A percentile compares a stretch with the other conserved stretches of the same genome.
phyloP scores from a whole-genome alignment of 2,888 invertebrate genomes.

The Tenthredo mesomela region DNA sequence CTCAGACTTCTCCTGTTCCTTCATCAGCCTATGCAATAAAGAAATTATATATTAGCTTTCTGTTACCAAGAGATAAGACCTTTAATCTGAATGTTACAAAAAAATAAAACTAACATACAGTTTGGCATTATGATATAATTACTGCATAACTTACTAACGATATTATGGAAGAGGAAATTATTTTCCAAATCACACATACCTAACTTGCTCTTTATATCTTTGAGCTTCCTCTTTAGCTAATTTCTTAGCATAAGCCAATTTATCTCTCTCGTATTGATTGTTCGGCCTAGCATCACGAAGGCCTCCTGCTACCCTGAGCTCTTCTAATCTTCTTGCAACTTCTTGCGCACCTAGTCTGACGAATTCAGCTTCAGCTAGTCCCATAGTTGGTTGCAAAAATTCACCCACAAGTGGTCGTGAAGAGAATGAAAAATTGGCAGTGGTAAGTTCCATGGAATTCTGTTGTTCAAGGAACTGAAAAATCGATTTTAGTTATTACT shows the following conservation, averaged over 20 bases:
- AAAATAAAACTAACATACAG: neutral
- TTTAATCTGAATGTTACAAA: neutral
- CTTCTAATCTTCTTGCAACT: slow-evolving; percentile 86
- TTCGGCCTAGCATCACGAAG: slow-evolving; percentile 78
- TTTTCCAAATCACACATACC: slow-evolving; percentile 65
- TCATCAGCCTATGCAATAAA: slow-evolving; percentile 78
- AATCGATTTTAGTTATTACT: neutral
- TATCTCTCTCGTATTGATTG: slow-evolving; percentile 75
- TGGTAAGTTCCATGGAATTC: slow-evolving; percentile 82
- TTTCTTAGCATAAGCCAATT: slow-evolving; percentile 83
- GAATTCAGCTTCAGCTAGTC: slow-evolving; percentile 84
- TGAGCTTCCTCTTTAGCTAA: slow-evolving; percentile 85
- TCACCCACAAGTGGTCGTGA: slow-evolving; percentile 94
- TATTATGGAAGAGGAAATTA: neutral
- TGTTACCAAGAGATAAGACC: neutral
- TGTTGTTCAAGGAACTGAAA: slow-evolving; percentile 74
- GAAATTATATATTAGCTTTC: neutral
- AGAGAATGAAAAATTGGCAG: slow-evolving; percentile 96
- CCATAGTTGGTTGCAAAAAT: slow-evolving; percentile 88
- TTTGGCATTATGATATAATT: neutral
- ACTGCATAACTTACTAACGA: neutral
- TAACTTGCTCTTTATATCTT: slow-evolving; percentile 77
- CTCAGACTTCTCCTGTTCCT: slow-evolving; percentile 89
- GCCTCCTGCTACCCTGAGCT: slow-evolving; percentile 85
- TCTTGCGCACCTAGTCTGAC: slow-evolving; percentile 90